Evolutionary conservation across 1,140 invertebrate genomes (phyloP).

Genomic region (Hyles vespertilio): DNA sequence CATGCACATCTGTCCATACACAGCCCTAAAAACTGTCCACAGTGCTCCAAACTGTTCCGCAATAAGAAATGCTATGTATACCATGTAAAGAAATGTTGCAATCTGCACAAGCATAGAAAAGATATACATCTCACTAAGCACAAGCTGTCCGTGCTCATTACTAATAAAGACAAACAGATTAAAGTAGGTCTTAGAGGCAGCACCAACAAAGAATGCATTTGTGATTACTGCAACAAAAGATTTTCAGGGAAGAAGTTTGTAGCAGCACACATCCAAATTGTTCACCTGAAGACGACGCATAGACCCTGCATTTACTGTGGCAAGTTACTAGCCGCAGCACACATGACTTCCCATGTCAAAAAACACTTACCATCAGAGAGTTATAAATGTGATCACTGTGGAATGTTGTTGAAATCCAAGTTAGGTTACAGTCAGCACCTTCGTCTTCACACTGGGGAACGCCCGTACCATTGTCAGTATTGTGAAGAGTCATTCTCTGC

Average conservation of each 20-base stretch:
- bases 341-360: slow-evolving; percentile 55
- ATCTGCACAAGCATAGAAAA: slow-evolving; percentile 34
- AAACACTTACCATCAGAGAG: slow-evolving; percentile 29
- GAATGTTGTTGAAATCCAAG: slow-evolving; percentile 40
- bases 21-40: slow-evolving; percentile 40
- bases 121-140: slow-evolving; percentile 29
- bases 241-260: slow-evolving; percentile 50
- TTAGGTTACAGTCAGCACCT: slow-evolving; percentile 51
- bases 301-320: slow-evolving; percentile 54
- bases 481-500: slow-evolving; percentile 53
- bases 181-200: slow-evolving; percentile 49
- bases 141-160: slow-evolving; percentile 34
- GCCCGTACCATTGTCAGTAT: slow-evolving; percentile 47
- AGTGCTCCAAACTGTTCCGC: slow-evolving; percentile 46
- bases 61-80: slow-evolving; percentile 51
- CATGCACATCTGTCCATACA: slow-evolving; percentile 45
- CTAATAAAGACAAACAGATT: slow-evolving; percentile 33
- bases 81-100: slow-evolving; percentile 47
- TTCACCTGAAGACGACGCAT: slow-evolving; percentile 57
- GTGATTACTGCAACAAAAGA: slow-evolving; percentile 54
- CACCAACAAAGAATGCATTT: slow-evolving; percentile 40
- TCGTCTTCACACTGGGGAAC: slow-evolving; percentile 53
- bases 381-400: slow-evolving; percentile 50
- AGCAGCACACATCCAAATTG: slow-evolving; percentile 54
- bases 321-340: slow-evolving; percentile 47